Evolutionary conservation across 2,797 vertebrate species (phyloP), one percentile per base, ranked within the genome.

Genomic region (Pangasius krempfi): DNA sequence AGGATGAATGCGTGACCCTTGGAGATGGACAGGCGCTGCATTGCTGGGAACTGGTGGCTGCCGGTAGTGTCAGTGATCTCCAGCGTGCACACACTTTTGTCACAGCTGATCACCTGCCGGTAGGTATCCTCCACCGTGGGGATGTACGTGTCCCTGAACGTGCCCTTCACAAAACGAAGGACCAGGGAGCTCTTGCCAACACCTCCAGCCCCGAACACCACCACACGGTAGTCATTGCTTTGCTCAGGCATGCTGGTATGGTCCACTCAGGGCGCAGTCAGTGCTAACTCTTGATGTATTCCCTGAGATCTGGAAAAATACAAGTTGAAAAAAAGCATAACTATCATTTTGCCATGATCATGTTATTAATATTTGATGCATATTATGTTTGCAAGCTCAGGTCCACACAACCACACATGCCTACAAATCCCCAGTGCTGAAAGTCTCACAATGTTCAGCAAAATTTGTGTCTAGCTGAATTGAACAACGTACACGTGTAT

Each of bases 41-140:
- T 97, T 93, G 97, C 97, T 0, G 97, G 97, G 95, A 97, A 97
- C 95, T 97, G 97, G 93, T 97, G 97, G 93, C 97, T 97, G 92
- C 97, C 97, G 0, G 97, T 97, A 87, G 97, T 97, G 94, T 97
- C 97, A 0, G 97, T 97, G 95, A 97, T 97, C 94, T 97, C 97
- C 92, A 97, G 94, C 0, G 97, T 97, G 94, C 97, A 97, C 89
- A 97, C 96, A 79, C 97, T 97, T 95, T 97, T 97, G 94, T 97
- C 97, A 0, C 97, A 97, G 95, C 97, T 97, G 96, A 97, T 97
- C 88, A 97, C 97, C 94, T 97, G 97, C 70, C 97, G 95, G 94
- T 97, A 97, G 1, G 97, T 97, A 95, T 97, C 97, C 95, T 97
- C 97, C 0, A 97, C 96, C 27, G 97, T 97, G 89, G 97, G 97